Conservation (phyloP, 1,140 invertebrate species). For the Drosophila sulfurigaster region DNA sequence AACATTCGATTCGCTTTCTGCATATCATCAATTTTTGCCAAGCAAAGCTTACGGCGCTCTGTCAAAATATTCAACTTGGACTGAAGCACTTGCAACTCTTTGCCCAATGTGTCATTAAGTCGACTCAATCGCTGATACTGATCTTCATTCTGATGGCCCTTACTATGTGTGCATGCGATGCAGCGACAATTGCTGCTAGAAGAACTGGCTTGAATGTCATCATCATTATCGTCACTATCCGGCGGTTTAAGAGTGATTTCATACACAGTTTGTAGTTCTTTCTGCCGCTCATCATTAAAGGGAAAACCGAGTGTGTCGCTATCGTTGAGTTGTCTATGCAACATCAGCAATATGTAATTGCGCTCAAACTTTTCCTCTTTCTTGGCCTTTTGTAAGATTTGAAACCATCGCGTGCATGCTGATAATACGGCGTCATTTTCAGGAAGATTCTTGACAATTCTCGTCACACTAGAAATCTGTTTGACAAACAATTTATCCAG, state of each 20-base stretch:
- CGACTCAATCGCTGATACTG: conserved; percentile 20
- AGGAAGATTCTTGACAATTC: conserved; percentile 34
- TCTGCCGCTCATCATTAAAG: conserved; percentile 57
- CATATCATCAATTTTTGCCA: neutral
- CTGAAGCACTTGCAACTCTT: conserved; percentile 27
- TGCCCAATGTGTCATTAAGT: conserved; percentile 23
- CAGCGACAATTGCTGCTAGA: neutral
- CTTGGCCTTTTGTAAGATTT: conserved; percentile 45
- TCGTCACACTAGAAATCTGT: conserved; percentile 47
- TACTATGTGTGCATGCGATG: neutral
- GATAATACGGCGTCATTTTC: conserved; percentile 24
- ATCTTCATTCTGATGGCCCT: no score
- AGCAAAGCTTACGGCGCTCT: neutral
- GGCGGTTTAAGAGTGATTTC: conserved; percentile 6
- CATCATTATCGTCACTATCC: neutral
- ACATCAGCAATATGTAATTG: conserved; percentile 62
- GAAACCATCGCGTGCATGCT: conserved; percentile 65
- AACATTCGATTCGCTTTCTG: neutral
- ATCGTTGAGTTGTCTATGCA: conserved; percentile 70
- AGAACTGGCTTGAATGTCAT: neutral
- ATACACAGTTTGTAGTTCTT: conserved; percentile 47
- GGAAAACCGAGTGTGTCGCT: conserved; percentile 39
- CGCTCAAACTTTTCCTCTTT: conserved; percentile 58
- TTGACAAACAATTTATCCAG: conserved; percentile 64
- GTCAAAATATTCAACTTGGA: conserved; percentile 2